Conservation (phyloP, 1,140 invertebrate species). For the Lucilia sericata region DNA sequence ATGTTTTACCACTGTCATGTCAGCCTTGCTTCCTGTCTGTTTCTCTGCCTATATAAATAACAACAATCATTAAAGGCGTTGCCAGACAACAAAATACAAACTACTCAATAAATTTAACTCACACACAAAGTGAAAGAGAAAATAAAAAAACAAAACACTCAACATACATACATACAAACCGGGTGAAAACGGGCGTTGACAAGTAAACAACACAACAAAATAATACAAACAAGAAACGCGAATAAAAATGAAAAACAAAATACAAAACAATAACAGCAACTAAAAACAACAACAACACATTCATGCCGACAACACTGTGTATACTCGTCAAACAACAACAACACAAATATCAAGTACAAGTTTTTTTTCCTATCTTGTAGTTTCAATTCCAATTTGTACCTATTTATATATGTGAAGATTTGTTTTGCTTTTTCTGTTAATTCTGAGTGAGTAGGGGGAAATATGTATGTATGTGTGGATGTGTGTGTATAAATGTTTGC, state of each 20-base stretch:
- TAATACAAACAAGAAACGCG: slow-evolving; percentile 47
- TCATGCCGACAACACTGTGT: too few species aligned
- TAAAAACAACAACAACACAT: neutral
- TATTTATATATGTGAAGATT: neutral
- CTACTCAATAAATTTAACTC: slow-evolving; percentile 44
- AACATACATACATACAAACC: neutral
- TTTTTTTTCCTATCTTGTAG: neutral
- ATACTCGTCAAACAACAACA: too few species aligned
- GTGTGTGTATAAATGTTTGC: neutral
- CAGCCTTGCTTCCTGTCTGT: neutral
- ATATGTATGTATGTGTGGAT: neutral
- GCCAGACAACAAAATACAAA: slow-evolving; percentile 56
- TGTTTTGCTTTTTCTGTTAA: neutral
- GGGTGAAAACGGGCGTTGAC: slow-evolving; percentile 49
- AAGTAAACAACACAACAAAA: slow-evolving; percentile 55
- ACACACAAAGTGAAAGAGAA: neutral
- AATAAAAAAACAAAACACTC: neutral
- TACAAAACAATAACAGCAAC: slow-evolving; percentile 18
- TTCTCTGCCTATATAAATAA: slow-evolving; percentile 47
- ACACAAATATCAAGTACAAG: neutral
- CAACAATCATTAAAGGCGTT: slow-evolving; percentile 67
- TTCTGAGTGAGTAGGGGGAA: neutral
- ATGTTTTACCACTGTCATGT: neutral
- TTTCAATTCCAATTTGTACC: slow-evolving; percentile 45
- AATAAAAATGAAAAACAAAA: slow-evolving; percentile 52